phyloP scores from a whole-genome alignment of 1,140 invertebrate genomes.

The Drosophila paulistorum region DNA sequence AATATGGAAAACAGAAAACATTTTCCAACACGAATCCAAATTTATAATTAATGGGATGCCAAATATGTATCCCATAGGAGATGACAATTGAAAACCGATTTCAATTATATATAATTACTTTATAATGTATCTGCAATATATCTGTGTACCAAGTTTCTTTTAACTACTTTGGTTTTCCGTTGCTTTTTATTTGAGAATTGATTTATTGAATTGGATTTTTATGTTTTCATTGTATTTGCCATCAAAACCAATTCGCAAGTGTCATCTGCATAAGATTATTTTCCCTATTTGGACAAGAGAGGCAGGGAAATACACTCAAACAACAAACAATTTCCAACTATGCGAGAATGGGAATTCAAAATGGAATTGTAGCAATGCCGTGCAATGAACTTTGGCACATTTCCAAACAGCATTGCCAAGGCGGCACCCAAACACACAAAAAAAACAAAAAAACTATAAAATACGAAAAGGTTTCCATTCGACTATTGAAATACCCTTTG shows the following conservation, averaged over 20 bases:
- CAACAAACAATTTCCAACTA: slow-evolving; percentile 20
- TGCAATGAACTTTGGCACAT: slow-evolving; percentile 74
- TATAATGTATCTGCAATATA: too few species aligned
- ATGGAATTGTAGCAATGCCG: slow-evolving; percentile 48
- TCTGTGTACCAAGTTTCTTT: too few species aligned
- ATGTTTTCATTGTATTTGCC: slow-evolving; percentile 6
- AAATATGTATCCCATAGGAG: too few species aligned
- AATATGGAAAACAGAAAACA: too few species aligned
- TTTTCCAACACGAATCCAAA: too few species aligned
- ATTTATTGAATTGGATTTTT: slow-evolving; percentile 5
- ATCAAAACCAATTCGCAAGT: slow-evolving; percentile 2
- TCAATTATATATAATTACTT: too few species aligned
- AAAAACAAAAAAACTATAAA: neutral
- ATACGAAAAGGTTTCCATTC: neutral
- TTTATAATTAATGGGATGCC: too few species aligned
- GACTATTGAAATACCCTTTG: neutral
- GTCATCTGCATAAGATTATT: slow-evolving; percentile 8
- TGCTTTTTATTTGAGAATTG: neutral
- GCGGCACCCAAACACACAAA: slow-evolving; percentile 7
- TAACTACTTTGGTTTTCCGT: neutral
- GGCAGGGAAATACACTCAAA: neutral
- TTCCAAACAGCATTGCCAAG: slow-evolving; percentile 49
- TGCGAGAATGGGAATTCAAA: slow-evolving; percentile 39
- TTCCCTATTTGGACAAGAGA: slow-evolving; percentile 3
- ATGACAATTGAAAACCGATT: too few species aligned